These are phyloP conservation scores for Ophthalmolycus amberensis DNA, from an alignment of 2,113 vertebrate genomes.

Conservation along the genomic window DNA sequence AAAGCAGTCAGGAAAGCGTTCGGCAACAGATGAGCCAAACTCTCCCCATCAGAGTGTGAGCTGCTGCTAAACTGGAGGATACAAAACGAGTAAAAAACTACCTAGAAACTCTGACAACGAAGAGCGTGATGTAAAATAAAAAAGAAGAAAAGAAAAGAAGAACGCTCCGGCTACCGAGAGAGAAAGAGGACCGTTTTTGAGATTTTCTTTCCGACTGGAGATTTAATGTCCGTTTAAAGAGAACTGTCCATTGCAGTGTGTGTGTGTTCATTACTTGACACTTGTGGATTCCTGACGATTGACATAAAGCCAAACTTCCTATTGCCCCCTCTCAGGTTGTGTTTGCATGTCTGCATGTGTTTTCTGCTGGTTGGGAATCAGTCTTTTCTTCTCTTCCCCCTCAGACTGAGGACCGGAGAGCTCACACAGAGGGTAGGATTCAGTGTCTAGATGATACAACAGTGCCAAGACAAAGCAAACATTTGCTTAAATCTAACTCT, in stretches of 20 bases:
- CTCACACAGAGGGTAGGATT: constrained; percentile 37
- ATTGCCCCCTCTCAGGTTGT: constrained; percentile 83
- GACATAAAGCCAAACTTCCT: constrained; percentile 79
- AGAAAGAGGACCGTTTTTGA: constrained; percentile 48
- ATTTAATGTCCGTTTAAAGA: constrained; percentile 63
- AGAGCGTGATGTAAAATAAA: constrained; percentile 72
- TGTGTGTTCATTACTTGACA: constrained; percentile 77
- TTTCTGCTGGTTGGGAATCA: constrained; percentile 75
- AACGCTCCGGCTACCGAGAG: constrained; percentile 21
- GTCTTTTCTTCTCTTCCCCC: constrained; percentile 42
- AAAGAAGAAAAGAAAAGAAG: constrained; percentile 45
- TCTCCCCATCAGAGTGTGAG: constrained; percentile 83
- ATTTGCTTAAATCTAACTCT: constrained; percentile 48
- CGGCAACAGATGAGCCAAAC: constrained; percentile 86
- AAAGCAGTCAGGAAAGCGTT: constrained; percentile 79
- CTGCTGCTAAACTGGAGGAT: background rate
- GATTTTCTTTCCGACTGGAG: constrained; percentile 55
- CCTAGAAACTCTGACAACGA: constrained; percentile 65
- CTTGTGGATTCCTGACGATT: constrained; percentile 79
- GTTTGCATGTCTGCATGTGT: constrained; percentile 88
- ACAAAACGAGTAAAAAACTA: constrained; percentile 45
- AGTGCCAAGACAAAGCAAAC: constrained; percentile 74
- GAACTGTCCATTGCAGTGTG: constrained; percentile 68
- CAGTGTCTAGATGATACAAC: constrained; percentile 48
- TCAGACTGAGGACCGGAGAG: constrained; percentile 37